Evolutionary conservation across 2,888 invertebrate genomes (phyloP), one percentile per base, ranked within the genome.

Genomic region (Drosophila colorata): DNA sequence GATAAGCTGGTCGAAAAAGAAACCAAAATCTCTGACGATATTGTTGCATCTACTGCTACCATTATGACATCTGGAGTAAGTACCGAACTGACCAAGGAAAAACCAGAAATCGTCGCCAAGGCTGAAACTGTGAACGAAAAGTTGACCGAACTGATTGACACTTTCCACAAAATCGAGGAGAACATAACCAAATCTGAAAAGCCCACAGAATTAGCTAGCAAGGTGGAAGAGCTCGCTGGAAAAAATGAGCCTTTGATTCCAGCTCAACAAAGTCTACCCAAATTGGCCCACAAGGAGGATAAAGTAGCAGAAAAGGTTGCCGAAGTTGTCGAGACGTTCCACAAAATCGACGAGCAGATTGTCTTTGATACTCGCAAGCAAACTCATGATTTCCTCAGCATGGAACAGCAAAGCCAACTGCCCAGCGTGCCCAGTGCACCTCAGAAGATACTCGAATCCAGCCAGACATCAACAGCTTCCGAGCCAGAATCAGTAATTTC

Each of bases 311-410:
- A 76, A 41, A 79, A 83, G 57, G 43, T 88, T 4, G 70, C 85
- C 3, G 70, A 69, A 0, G 61, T 69, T 8, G 59, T 84, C 5
- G 80, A 84, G n/a, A 80, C 88, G 53, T 66, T 83, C 72, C 74
- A 83, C n/a, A 88, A 80, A 48, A 74, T 88, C 40, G 88, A 88
- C 16, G 53, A 74, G 47, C 23, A 63, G 28, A 75, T 87, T 1
- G 57, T 59, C 4, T n/a, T 72, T 4, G 89, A 90, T 31, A 60
- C 78, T n/a, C 73, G 56, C 25, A 78, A 88, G 61, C 57, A 81
- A 5, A 90, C 91, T 7, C 78, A 81, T 33, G 89, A 91, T 63
- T 90, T 91, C 43, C 65, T 90, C 0, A 74, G 60, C 70, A 90
- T 80, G 87, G 90, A 90, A 31, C 87, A 90, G 57, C 75, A 89